A percentile compares a stretch with the other conserved stretches of the same genome.
Conservation (phyloP, 2,797 vertebrate species). For the Acanthurus lineatus region DNA sequence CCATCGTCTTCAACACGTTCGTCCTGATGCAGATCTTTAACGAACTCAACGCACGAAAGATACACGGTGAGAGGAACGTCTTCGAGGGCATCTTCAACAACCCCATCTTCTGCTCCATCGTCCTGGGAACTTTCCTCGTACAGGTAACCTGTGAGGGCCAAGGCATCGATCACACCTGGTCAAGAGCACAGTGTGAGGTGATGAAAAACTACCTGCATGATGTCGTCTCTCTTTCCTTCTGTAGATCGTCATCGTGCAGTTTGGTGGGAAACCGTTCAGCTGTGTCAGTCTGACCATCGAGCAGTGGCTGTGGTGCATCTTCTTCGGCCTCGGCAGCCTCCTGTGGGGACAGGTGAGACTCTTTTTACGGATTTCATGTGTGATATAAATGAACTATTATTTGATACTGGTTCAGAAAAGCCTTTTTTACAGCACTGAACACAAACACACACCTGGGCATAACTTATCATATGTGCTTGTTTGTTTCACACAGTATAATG, state of each 20-base stretch:
- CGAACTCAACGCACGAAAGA: slow-evolving; percentile 96
- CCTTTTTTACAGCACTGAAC: too few species aligned
- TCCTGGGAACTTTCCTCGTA: slow-evolving; percentile 91
- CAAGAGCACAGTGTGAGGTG: not conserved
- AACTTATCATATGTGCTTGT: too few species aligned
- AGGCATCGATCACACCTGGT: not conserved
- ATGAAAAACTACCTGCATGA: not conserved
- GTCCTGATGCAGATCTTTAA: slow-evolving; percentile 99
- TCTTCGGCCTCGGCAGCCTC: slow-evolving; percentile 94
- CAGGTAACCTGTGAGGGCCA: slow-evolving; percentile 85
- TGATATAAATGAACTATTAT: too few species aligned
- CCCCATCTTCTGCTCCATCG: slow-evolving; percentile 95
- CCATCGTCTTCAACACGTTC: slow-evolving; percentile 98
- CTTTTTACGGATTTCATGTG: not conserved
- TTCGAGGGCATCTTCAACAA: slow-evolving; percentile 96
- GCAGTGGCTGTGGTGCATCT: slow-evolving; percentile 98
- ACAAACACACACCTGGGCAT: too few species aligned
- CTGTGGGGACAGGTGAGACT: slow-evolving; percentile 96
- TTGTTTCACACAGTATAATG: too few species aligned
- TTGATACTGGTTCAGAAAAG: too few species aligned
- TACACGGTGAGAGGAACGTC: slow-evolving; percentile 97
- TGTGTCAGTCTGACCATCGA: slow-evolving; percentile 91
- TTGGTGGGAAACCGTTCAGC: slow-evolving; percentile 96
- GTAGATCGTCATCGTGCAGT: slow-evolving; percentile 96
- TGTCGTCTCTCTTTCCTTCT: slow-evolving; percentile 24